Evolutionary conservation across 2,888 invertebrate species (phyloP), one percentile per base, ranked within the genome.

Genomic region (Megastigmus dorsalis): DNA sequence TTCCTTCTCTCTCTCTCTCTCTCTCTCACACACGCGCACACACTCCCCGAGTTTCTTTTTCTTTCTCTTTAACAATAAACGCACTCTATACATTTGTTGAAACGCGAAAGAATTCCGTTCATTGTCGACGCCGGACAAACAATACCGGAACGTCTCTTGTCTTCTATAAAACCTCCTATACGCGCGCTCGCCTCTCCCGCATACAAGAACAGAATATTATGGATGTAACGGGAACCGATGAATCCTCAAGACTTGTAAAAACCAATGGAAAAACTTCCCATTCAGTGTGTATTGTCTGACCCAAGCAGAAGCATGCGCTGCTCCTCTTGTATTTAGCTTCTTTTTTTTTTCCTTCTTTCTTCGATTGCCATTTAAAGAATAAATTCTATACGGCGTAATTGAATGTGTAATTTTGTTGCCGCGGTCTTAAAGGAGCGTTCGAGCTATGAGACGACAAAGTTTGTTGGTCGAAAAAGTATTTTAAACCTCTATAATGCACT

Each of bases 21-120:
- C n/a, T n/a, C n/a, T n/a, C n/a, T n/a, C n/a, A n/a, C n/a, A n/a
- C n/a, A n/a, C n/a, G n/a, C n/a, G n/a, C n/a, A n/a, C n/a, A n/a
- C n/a, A n/a, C n/a, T n/a, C n/a, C n/a, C n/a, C n/a, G n/a, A n/a
- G n/a, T n/a, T n/a, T n/a, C n/a, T n/a, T n/a, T n/a, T n/a, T n/a
- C n/a, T 23, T 62, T 52, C 18, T 57, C 83, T 81, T 78, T 74
- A 82, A 82, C 80, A 79, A 81, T 82, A 81, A 79, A 77, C 81
- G 77, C 77, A 72, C 41, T 74, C 55, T 72, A 77, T 69, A 74
- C 78, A 81, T 84, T 85, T 86, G 85, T 86, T 85, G 82, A 79
- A 80, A 75, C 76, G 79, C 75, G 76, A 76, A 84, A 83, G 85
- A 85, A 86, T 86, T 84, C 83, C 83, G 77, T 71, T 78, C 83